phyloP scores from a whole-genome alignment of 1,140 invertebrate species.

The Triops longicaudatus region DNA sequence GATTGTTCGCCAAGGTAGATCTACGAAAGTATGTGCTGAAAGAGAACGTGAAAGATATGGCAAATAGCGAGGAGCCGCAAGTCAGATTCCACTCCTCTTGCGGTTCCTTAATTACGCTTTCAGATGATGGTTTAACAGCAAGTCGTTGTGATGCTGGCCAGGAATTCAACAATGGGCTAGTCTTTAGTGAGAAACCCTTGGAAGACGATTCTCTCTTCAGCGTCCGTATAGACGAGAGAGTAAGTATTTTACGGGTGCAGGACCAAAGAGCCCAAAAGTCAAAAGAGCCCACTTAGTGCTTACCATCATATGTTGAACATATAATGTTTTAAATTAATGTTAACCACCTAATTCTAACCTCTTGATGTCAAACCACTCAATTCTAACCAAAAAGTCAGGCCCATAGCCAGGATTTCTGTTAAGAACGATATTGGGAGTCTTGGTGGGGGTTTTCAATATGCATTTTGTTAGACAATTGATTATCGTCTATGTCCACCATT shows the following conservation, averaged over 20 bases:
- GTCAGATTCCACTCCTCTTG: conserved; percentile 40
- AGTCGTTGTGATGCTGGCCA: conserved; percentile 41
- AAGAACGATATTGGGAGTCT: too few relatives aligned
- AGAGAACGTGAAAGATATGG: neutral
- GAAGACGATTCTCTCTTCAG: conserved; percentile 77
- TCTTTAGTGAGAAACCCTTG: conserved; percentile 73
- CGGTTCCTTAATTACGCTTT: conserved; percentile 41
- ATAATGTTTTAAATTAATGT: too few relatives aligned
- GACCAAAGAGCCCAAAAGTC: too few relatives aligned
- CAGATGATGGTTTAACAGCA: conserved; percentile 41
- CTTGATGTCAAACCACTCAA: too few relatives aligned
- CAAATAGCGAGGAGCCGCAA: neutral
- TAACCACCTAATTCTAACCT: too few relatives aligned
- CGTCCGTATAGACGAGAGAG: conserved; percentile 80
- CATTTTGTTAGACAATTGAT: too few relatives aligned
- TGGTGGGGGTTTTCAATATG: too few relatives aligned
- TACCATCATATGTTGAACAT: too few relatives aligned
- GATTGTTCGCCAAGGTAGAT: neutral
- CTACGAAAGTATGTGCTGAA: neutral
- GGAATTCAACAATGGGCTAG: conserved; percentile 70
- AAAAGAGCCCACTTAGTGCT: too few relatives aligned
- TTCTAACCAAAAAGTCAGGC: too few relatives aligned
- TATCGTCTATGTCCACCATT: too few relatives aligned
- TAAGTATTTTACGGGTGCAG: conserved; percentile 41
- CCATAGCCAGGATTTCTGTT: too few relatives aligned